A percentile compares a stretch with the other conserved stretches of the same genome.
phyloP scores from a whole-genome alignment of 2,113 vertebrate species.

The Grammomys surdaster region DNA sequence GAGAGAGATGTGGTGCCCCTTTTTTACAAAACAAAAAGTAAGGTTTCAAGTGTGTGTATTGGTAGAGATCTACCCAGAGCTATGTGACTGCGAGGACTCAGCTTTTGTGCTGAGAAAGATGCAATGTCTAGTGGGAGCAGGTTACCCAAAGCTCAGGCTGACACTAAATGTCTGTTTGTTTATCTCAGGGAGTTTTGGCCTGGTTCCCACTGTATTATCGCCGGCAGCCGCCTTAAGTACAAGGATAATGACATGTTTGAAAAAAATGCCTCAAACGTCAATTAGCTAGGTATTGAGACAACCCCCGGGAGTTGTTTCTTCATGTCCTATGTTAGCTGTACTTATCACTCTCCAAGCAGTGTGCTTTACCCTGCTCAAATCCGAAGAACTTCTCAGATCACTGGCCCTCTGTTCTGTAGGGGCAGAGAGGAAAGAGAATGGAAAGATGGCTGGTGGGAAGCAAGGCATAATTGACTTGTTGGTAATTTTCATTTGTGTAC shows the following conservation, averaged over 20 bases:
- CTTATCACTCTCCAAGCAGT: constrained; percentile 63
- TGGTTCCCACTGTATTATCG: constrained; percentile 62
- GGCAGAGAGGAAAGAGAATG: constrained; percentile 20
- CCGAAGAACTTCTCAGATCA: background rate
- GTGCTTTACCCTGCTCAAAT: constrained; percentile 60
- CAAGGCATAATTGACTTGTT: background rate
- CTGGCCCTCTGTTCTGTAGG: constrained; percentile 13
- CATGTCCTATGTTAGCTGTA: constrained; percentile 67
- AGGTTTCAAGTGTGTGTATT: constrained; percentile 38
- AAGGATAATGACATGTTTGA: constrained; percentile 78
- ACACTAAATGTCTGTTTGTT: constrained; percentile 69
- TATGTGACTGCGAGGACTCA: background rate
- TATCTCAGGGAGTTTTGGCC: constrained; percentile 76
- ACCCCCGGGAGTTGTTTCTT: constrained; percentile 75
- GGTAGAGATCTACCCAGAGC: constrained; percentile 52
- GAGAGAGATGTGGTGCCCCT: background rate
- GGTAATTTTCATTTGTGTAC: constrained; percentile 41
- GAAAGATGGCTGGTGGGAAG: constrained; percentile 30
- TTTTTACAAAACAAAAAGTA: constrained; percentile 31
- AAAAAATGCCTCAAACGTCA: constrained; percentile 78
- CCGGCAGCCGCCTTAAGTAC: constrained; percentile 69
- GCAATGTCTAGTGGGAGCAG: constrained; percentile 60
- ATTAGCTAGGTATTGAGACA: constrained; percentile 72
- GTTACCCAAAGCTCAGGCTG: constrained; percentile 71
- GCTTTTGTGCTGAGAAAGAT: constrained; percentile 24